phyloP scores from a whole-genome alignment of 2,113 vertebrate species.

The Hoplias malabaricus region DNA sequence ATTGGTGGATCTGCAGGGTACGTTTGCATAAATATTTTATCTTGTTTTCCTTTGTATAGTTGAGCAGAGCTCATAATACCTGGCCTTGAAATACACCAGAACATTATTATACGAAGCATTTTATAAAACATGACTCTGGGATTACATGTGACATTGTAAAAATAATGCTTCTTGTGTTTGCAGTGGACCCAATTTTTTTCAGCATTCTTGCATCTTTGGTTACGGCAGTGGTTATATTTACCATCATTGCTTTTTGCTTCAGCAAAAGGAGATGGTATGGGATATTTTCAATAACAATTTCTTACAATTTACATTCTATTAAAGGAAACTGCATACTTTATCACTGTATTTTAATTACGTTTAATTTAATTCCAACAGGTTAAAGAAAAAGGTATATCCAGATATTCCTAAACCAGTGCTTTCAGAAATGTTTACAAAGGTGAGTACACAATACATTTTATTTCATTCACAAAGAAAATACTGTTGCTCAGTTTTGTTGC shows the following conservation, averaged over 20 bases:
- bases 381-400: conserved; percentile 38
- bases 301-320: not conserved
- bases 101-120: not conserved
- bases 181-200: conserved; percentile 19
- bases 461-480: not conserved
- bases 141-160: not conserved
- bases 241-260: conserved; percentile 16
- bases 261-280: conserved; percentile 32
- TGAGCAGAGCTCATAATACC: too few species aligned
- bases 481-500: not conserved
- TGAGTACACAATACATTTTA: conserved; percentile 5
- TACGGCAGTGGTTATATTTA: not conserved
- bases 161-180: conserved; percentile 1
- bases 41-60: not conserved
- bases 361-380: conserved; percentile 26
- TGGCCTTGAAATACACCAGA: not conserved
- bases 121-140: not conserved
- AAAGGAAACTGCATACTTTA: not conserved
- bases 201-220: not conserved
- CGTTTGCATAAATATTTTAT: not conserved
- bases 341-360: not conserved
- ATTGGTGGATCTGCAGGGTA: conserved; percentile 42
- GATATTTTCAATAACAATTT: not conserved
- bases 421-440: conserved; percentile 28
- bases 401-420: conserved; percentile 41